These are phyloP conservation scores for Bufotes viridis DNA, from an alignment of 2,797 vertebrate species.

Conservation along the genomic window DNA sequence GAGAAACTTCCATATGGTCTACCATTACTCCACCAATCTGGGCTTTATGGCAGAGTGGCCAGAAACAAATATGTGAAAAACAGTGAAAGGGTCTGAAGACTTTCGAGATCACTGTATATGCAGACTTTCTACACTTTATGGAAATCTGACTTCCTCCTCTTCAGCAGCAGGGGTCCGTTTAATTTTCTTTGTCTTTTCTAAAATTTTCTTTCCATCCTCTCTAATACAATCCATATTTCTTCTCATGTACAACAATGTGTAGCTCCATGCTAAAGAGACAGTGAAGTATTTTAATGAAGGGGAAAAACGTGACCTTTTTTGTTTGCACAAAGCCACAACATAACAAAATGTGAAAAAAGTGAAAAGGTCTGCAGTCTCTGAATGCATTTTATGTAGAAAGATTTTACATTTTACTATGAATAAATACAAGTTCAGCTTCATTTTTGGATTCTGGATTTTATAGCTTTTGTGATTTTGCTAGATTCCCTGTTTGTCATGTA, in stretches of 20 bases:
- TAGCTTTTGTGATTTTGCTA: neutral
- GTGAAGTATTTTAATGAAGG: constrained; percentile 35
- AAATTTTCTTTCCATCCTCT: neutral
- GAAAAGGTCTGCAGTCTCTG: too few relatives aligned
- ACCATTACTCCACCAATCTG: too few relatives aligned
- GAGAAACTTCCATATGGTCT: too few relatives aligned
- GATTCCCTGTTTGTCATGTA: neutral
- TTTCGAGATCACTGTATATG: neutral
- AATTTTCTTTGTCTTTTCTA: neutral
- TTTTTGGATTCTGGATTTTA: too few relatives aligned
- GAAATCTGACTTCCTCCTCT: neutral
- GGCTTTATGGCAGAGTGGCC: too few relatives aligned
- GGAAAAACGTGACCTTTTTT: too few relatives aligned
- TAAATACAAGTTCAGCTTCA: neutral
- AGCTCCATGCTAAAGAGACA: constrained; percentile 14
- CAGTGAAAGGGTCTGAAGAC: too few relatives aligned
- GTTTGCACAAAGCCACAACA: too few relatives aligned
- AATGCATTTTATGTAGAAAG: neutral
- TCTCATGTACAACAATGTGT: neutral
- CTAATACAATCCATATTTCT: neutral
- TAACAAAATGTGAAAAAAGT: too few relatives aligned
- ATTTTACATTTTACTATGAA: neutral
- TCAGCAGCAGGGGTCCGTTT: neutral
- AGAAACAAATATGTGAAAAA: too few relatives aligned
- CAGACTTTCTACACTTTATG: neutral